phyloP scores from a whole-genome alignment of 2,888 invertebrate species.

The Pseudococcus longispinus region DNA sequence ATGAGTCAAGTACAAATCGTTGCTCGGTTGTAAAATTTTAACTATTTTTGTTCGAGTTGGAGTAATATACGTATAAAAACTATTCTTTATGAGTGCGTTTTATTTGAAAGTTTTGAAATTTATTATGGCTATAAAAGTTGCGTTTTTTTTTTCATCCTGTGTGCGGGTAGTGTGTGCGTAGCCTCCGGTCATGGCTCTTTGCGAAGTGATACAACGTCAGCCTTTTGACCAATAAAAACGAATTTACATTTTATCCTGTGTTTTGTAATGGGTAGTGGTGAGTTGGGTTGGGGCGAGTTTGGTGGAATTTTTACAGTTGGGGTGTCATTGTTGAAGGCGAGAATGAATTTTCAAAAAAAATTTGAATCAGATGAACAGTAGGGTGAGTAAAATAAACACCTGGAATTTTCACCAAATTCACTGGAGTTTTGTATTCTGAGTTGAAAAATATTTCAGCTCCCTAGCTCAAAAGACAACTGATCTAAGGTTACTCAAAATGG shows the following conservation, averaged over 20 bases:
- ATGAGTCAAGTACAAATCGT: constrained; percentile 34
- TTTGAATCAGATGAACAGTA: too few species aligned
- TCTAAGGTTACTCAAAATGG: too few species aligned
- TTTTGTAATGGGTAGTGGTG: not conserved
- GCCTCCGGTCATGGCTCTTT: not conserved
- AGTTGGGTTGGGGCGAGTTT: too few species aligned
- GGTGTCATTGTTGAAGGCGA: not conserved
- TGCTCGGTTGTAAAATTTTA: constrained; percentile 34
- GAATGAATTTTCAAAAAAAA: too few species aligned
- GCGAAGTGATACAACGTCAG: not conserved
- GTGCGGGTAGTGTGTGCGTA: not conserved
- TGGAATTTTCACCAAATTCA: too few species aligned
- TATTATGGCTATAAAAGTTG: constrained; percentile 16
- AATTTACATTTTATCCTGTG: constrained; percentile 10
- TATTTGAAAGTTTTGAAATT: constrained; percentile 45
- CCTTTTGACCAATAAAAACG: constrained; percentile 33
- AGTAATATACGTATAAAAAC: constrained; percentile 20
- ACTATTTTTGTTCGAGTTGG: constrained; percentile 27
- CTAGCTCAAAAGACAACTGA: too few species aligned
- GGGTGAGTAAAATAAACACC: too few species aligned
- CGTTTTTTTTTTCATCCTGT: not conserved
- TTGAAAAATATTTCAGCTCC: too few species aligned
- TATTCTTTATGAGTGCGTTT: constrained; percentile 36
- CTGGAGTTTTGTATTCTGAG: too few species aligned
- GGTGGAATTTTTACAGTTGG: not conserved